Conservation (phyloP, 2,113 vertebrate genomes). For the Trogon surrucura region DNA sequence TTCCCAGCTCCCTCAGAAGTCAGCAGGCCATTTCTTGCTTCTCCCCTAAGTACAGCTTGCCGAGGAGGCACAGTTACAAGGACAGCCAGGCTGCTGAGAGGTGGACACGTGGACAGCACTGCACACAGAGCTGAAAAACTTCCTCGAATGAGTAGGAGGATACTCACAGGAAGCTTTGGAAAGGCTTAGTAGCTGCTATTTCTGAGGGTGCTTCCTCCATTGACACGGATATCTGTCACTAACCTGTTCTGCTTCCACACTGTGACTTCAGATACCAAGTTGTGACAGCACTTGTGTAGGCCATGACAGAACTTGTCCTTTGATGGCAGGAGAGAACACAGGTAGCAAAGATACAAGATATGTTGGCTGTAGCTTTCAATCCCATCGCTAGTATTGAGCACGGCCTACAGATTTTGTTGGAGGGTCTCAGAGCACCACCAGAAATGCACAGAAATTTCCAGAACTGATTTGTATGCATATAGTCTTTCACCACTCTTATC, state of each 20-base stretch:
- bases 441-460: not conserved
- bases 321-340: not conserved
- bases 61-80: not conserved
- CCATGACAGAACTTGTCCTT: not conserved
- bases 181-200: not conserved
- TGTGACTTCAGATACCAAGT: not conserved
- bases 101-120: not conserved
- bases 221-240: not conserved
- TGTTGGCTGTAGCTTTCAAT: not conserved
- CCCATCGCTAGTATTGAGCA: not conserved
- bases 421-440: not conserved
- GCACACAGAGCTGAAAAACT: not conserved
- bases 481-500: not conserved
- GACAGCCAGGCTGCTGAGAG: not conserved
- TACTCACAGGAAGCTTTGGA: not conserved
- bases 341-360: not conserved
- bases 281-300: not conserved
- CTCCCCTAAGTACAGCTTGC: not conserved
- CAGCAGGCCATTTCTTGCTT: rapidly evolving
- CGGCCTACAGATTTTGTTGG: not conserved
- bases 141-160: not conserved
- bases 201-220: not conserved
- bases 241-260: not conserved
- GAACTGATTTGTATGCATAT: not conserved
- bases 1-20: not conserved